Conservation (phyloP, 2,797 vertebrate genomes). For the Cephalopachus bancanus region DNA sequence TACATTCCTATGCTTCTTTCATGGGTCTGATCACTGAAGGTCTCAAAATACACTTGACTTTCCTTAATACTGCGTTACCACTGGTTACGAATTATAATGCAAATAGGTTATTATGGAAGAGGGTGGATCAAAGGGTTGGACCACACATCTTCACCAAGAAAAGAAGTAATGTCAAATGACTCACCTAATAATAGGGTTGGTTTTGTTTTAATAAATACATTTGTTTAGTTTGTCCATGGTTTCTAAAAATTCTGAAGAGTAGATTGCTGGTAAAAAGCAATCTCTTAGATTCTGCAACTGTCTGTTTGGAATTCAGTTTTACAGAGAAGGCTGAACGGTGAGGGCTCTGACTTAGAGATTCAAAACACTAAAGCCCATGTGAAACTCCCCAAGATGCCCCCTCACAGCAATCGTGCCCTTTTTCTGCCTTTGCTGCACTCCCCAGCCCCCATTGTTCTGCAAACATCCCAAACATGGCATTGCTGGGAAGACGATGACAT, state of each 20-base stretch:
- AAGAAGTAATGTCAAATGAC: not conserved
- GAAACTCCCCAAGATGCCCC: not conserved
- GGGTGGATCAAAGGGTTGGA: not conserved
- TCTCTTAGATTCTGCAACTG: not conserved
- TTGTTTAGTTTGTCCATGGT: not conserved
- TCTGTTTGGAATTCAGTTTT: not conserved
- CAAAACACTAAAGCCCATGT: not conserved
- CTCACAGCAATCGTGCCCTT: not conserved
- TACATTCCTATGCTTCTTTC: not conserved
- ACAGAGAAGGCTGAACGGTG: not conserved
- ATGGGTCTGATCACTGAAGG: not conserved
- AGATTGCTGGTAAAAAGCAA: not conserved
- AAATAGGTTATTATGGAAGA: not conserved
- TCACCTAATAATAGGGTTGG: conserved; percentile 16
- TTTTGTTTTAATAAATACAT: not conserved
- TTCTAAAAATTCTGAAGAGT: conserved; percentile 23
- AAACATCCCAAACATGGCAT: not conserved
- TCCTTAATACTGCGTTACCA: not conserved
- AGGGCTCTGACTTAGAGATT: not conserved
- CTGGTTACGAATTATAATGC: not conserved
- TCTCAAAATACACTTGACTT: not conserved
- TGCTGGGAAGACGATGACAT: not conserved
- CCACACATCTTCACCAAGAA: not conserved
- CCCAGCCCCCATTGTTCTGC: not conserved
- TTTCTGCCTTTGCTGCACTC: not conserved